A percentile compares a stretch with the other conserved stretches of the same genome.
These are phyloP conservation scores for Mormyrus hasselquistii DNA, from an alignment of 2,797 vertebrate species.

Conservation along the genomic window DNA sequence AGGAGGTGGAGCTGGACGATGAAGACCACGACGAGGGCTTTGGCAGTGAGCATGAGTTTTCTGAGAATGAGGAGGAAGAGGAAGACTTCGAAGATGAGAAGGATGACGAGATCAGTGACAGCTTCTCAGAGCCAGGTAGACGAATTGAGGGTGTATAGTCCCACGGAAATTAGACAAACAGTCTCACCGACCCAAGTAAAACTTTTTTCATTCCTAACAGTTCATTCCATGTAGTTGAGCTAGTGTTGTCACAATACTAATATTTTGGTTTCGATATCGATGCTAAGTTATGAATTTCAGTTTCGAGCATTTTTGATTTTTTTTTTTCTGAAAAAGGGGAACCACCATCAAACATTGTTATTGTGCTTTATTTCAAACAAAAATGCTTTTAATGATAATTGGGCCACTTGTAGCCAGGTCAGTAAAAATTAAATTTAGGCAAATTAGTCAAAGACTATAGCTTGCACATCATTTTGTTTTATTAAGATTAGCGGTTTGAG, in stretches of 20 bases:
- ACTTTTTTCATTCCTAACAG: background rate
- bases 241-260: background rate
- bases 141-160: background rate
- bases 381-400: background rate
- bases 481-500: background rate
- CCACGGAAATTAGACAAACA: background rate
- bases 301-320: background rate
- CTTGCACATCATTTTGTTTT: background rate
- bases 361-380: background rate
- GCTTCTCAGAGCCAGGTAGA: conserved; percentile 95
- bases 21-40: conserved; percentile 93
- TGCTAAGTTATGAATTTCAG: background rate
- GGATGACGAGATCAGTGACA: conserved; percentile 84
- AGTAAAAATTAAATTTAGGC: background rate
- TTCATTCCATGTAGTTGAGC: background rate
- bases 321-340: background rate
- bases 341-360: background rate
- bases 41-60: conserved; percentile 92
- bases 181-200: background rate
- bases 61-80: conserved; percentile 83
- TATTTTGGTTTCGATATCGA: background rate
- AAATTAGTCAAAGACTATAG: background rate
- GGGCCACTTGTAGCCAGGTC: background rate
- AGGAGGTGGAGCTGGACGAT: conserved; percentile 78
- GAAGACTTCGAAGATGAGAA: conserved; percentile 73